Percentiles rank a stretch among this genome's conserved stretches.
Evolutionary conservation across 2,797 vertebrate species (phyloP).

Genomic region (Scolopax rusticola): DNA sequence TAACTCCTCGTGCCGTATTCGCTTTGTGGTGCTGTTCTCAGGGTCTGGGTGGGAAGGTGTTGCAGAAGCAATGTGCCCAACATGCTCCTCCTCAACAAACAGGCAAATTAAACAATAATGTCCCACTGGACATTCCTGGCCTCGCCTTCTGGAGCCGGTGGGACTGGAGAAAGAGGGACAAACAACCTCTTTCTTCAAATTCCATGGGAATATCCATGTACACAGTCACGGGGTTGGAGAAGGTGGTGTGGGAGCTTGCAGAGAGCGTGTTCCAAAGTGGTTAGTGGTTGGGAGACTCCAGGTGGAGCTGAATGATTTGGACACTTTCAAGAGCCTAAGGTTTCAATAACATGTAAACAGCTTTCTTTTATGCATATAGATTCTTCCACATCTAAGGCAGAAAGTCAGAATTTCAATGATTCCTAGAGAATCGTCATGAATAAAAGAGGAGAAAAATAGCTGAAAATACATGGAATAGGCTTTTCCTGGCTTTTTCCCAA

Average conservation of each 20-base stretch:
- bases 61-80: constrained; percentile 16
- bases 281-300: not conserved
- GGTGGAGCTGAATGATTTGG: not conserved
- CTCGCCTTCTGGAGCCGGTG: not conserved
- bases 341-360: not conserved
- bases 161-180: not conserved
- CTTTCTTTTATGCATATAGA: not conserved
- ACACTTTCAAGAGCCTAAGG: not conserved
- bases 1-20: not conserved
- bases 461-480: not conserved
- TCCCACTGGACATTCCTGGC: not conserved
- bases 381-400: not conserved
- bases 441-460: constrained; percentile 18
- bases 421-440: not conserved
- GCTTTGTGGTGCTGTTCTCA: not conserved
- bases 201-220: not conserved
- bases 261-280: not conserved
- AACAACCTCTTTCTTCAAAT: not conserved
- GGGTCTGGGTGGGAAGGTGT: not conserved
- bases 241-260: not conserved
- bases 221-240: not conserved
- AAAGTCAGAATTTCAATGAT: constrained; percentile 4
- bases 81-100: not conserved
- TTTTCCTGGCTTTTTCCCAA: constrained; percentile 1
- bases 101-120: not conserved